Base-by-base conservation (phyloP, 1,140 invertebrate species). In the Drosophila persimilis region DNA sequence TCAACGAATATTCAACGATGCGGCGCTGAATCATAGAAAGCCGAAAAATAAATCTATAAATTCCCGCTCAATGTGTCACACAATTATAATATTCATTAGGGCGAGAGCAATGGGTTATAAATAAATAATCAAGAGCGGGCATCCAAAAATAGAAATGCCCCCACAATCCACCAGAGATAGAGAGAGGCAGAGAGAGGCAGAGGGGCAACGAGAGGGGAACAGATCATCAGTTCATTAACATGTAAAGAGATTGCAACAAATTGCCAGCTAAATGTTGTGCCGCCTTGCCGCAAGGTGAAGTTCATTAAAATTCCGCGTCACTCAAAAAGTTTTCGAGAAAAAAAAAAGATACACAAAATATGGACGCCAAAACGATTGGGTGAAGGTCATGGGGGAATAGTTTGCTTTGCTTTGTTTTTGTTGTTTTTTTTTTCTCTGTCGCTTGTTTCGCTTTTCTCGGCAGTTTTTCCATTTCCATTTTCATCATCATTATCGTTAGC, bases 281-380 rank as follows among this genome's bases (percentile, higher is more conserved):
- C 45, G 60, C 65, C 61, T 62, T 69, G 61, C 26, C 54, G 53
- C 35, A 83, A 86, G 83, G 83, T 86, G 75, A 86, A 86, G 83
- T 83, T 86, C 83, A 86, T 86, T 86, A 65, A 88, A 86, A 86
- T 86, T 83, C 83, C 83, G 66, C 78, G 84, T 83, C 83, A 76
- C 71, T 88, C 74, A 76, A 53, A 81, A 39, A 29, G 8, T n/a
- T 41, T 13, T 29, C 20, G 31, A 31, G 31, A 31, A 31, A 45
- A 13, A 13, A 2, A 51, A 35, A 35, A 15, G 20, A 50, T 20
- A 48, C 60, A 57, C 72, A 66, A 56, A 54, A 13, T 9, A 39
- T 11, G 35, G 8, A 7, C 7, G 62, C 41, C 41, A 35, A 22
- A 66, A 74, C 64, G 73, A 80, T 86, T 85, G 77, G 80, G 80